Conservation (phyloP, 1,140 invertebrate species). For the Sycophaga agraensis region DNA sequence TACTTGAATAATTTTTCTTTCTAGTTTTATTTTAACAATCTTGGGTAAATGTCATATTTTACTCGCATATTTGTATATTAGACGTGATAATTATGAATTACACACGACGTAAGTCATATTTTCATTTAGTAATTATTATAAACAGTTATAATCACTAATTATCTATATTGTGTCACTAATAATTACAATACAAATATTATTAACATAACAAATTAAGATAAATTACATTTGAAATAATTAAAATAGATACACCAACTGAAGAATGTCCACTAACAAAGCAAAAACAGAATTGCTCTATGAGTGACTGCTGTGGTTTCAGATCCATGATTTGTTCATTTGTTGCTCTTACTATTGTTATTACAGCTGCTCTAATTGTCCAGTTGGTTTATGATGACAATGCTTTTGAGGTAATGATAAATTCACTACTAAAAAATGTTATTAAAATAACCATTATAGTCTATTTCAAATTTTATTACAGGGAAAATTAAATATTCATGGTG, state of each 20-base stretch:
- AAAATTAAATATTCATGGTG: slow-evolving; percentile 65
- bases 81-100: slow-evolving; percentile 30
- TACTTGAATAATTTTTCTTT: too few species aligned
- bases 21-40: too few species aligned
- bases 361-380: slow-evolving; percentile 66
- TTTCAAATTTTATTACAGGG: slow-evolving; percentile 27
- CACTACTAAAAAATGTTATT: not conserved
- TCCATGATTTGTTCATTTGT: slow-evolving; percentile 58
- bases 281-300: slow-evolving; percentile 39
- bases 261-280: slow-evolving; percentile 50
- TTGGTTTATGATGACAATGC: slow-evolving; percentile 66
- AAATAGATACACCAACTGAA: slow-evolving; percentile 43
- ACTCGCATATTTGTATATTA: too few species aligned
- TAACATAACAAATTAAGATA: not conserved
- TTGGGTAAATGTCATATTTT: too few species aligned
- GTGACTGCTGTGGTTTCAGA: slow-evolving; percentile 50
- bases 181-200: not conserved
- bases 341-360: slow-evolving; percentile 66
- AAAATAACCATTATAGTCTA: not conserved
- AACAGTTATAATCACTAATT: too few species aligned
- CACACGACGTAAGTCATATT: slow-evolving; percentile 17
- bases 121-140: too few species aligned
- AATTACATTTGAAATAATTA: not conserved
- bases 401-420: slow-evolving; percentile 54
- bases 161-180: not conserved